phyloP scores from a whole-genome alignment of 2,888 invertebrate species.

The Parochlus steinenii region DNA sequence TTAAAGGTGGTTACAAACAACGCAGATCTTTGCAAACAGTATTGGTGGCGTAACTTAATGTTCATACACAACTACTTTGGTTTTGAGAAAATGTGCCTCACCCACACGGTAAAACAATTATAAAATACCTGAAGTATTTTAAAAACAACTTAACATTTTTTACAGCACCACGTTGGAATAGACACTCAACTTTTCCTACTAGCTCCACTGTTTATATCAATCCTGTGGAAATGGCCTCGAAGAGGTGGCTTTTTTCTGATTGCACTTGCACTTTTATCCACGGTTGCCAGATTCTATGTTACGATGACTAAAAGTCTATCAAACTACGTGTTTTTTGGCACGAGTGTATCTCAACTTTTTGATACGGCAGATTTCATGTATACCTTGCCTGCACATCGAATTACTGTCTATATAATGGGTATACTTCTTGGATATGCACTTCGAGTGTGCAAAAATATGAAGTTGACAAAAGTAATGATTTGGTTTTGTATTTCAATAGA shows the following conservation, averaged over 20 bases:
- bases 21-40: conserved; percentile 45
- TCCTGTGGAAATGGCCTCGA: conserved; percentile 44
- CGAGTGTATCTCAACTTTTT: conserved; percentile 46
- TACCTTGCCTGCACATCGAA: conserved; percentile 44
- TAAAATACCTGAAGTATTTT: background rate
- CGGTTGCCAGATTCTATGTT: conserved; percentile 41
- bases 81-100: conserved; percentile 41
- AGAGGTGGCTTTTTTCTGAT: conserved; percentile 32
- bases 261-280: conserved; percentile 35
- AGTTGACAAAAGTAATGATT: conserved; percentile 22
- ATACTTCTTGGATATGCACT: conserved; percentile 42
- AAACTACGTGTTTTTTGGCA: conserved; percentile 50
- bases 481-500: background rate
- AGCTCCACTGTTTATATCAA: conserved; percentile 40
- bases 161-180: conserved; percentile 53
- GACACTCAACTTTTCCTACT: conserved; percentile 49
- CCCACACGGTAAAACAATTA: conserved; percentile 8
- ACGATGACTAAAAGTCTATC: conserved; percentile 41
- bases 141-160: conserved; percentile 36
- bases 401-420: conserved; percentile 52
- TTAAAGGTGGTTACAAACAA: conserved; percentile 49
- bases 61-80: conserved; percentile 59
- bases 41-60: conserved; percentile 53
- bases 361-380: conserved; percentile 52
- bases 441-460: conserved; percentile 30